Evolutionary conservation across 2,888 invertebrate genomes (phyloP), one percentile per base, ranked within the genome.

Genomic region (Mechanitis messenoides): DNA sequence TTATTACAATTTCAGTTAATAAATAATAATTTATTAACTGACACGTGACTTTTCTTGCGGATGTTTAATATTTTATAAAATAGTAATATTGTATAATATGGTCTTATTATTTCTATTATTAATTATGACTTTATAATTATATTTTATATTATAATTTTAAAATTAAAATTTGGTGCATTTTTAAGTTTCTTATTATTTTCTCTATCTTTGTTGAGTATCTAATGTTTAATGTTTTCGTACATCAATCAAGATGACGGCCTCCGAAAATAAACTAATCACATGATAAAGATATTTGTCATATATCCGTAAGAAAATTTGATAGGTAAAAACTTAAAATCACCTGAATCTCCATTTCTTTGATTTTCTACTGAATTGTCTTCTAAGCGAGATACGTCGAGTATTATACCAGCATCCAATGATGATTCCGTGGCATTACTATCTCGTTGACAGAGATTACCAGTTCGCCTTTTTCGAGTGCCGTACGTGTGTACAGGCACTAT

Each of bases 401-500:
- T 69, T 68, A 89, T 83, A 65, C 91, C 87, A 66, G 87, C 83
- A 67, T 88, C 87, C 60, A 87, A 69, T 46, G 88, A 83, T 6
- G 83, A 78, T 67, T 87, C 88, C 5, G 89, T 89, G 3, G 89
- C 90, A 60, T 77, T 87, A 68, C 89, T 89, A 53, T 91, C 90
- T 42, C 86, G 81, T 55, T 89, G 90, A 71, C 87, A 85, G 56
- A 94, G 90, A 82, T 96, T 96, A 9, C 96, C 96, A 50, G 96
- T 96, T 71, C 95, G 91, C 66, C 96, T 91, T 75, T 94, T 94
- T 69, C 95, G 91, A 66, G 93, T 92, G 61, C 95, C 96, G 77
- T 96, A 96, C 35, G 96, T 96, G 87, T 96, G 96, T 66, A 96
- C 95, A 60, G 96, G 96, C 69, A 96, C 96, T 77, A 96, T 95